Base-by-base conservation (phyloP, 2,113 vertebrate species). In the Copsychus sechellarum region DNA sequence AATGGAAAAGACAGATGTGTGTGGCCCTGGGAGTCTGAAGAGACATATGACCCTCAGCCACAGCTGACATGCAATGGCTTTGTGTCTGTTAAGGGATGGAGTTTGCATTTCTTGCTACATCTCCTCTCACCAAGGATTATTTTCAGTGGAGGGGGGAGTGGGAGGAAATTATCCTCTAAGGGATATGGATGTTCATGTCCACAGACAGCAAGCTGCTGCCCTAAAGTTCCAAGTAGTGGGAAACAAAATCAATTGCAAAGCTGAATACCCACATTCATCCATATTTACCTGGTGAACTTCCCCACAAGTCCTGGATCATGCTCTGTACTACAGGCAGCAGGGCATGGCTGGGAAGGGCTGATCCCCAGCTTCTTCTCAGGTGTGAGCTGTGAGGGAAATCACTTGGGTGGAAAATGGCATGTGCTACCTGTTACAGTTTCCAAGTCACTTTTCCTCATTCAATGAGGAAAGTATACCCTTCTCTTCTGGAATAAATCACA, bases 401-500 rank as follows among this genome's bases (percentile, higher is more conserved):
- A 47, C 17, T 29, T 43, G 73, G 20, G 23, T 50, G 34, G 53
- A 76, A 94, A 92, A 61, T 1, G 6, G 29, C 29, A 54, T 16
- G 29, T 47, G 28, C 12, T 71, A 70, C 12, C 20, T 54, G 23
- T 73, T 73, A 26, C 0, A 0, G 25, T 69, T 83, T 85, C 53
- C 36, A 66, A 86, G 64, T 10, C 20, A 61, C 18, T 61, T 83
- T 91, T 91, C 28, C 42, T 81, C 51, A 28, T 85, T 81, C 56
- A 53, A 0, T 26, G 51, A 65, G 50, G 53, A 47, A 81, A 92
- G 80, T 53, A 50, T 4, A 86, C 3, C 9, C 24, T 24, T 56
- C 25, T 89, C 24, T 40, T 65, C 71, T 84, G 58, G 54, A 95
- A 93, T 61, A 83, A 88, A 90, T 60, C 85, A 92, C 40, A 90